Evolutionary conservation across 1,140 invertebrate species (phyloP).

Genomic region (Trichogramma pretiosum): DNA sequence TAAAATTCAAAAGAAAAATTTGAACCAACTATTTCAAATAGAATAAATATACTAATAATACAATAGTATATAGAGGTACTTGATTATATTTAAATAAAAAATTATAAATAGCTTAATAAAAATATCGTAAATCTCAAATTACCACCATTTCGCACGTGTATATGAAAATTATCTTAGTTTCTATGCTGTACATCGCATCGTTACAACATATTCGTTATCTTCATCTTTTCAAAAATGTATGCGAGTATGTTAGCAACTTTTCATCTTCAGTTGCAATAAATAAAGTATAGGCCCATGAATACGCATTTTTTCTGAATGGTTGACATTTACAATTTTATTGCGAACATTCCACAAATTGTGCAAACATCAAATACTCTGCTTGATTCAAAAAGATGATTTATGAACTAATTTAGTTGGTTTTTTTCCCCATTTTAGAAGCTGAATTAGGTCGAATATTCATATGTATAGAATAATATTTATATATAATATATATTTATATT

Average conservation of each 20-base stretch:
- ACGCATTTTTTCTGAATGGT: neutral
- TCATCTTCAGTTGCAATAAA: too few species aligned
- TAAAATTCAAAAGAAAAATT: neutral
- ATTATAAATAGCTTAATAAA: neutral
- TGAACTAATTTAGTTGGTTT: too few species aligned
- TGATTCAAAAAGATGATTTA: too few species aligned
- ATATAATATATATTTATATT: slow-evolving; percentile 7
- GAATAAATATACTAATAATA: neutral
- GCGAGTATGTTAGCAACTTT: too few species aligned
- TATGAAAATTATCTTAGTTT: slow-evolving; percentile 12
- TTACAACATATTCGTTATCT: slow-evolving; percentile 10
- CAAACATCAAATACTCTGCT: too few species aligned
- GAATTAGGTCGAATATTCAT: slow-evolving; percentile 13
- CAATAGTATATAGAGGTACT: neutral
- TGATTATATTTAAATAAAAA: neutral
- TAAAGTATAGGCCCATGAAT: slow-evolving; percentile 16
- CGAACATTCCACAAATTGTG: too few species aligned
- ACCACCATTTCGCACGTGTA: neutral
- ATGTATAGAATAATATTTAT: neutral
- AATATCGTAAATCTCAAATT: neutral
- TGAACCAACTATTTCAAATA: neutral
- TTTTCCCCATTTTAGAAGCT: slow-evolving; percentile 8
- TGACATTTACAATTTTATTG: neutral
- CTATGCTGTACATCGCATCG: slow-evolving; percentile 15
- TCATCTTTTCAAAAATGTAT: too few species aligned